Conservation (phyloP, 2,888 invertebrate genomes). For the Neria commutata region DNA sequence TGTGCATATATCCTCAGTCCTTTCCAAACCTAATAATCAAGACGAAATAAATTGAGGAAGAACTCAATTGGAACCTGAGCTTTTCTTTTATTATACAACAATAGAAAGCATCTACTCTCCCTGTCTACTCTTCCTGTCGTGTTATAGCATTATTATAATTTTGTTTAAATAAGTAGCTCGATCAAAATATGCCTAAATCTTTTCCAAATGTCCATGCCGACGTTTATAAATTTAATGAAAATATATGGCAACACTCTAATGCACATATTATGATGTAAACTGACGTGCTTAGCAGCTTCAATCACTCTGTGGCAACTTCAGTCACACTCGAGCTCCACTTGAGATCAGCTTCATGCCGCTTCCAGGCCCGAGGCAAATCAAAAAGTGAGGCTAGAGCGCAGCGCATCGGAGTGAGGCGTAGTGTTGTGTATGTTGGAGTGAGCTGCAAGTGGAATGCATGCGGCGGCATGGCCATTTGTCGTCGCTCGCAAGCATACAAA, state of each 20-base stretch:
- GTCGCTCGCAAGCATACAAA: slow-evolving; percentile 44
- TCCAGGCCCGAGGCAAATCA: slow-evolving; percentile 8
- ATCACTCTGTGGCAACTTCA: neutral
- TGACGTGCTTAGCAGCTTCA: neutral
- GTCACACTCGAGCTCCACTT: neutral
- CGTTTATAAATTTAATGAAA: neutral
- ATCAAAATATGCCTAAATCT: neutral
- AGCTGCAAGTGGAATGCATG: neutral
- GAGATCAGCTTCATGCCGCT: neutral
- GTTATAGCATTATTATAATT: too few relatives aligned
- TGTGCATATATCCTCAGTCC: too few relatives aligned
- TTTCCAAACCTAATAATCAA: too few relatives aligned
- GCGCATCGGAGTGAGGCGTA: neutral
- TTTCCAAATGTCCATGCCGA: neutral
- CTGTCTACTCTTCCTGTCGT: too few relatives aligned
- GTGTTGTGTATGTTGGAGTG: neutral
- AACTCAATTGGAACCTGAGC: too few relatives aligned
- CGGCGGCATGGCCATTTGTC: neutral
- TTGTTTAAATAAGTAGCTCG: too few relatives aligned
- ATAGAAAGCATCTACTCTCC: too few relatives aligned
- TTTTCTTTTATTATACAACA: too few relatives aligned
- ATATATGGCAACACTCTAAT: neutral
- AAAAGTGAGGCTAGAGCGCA: slow-evolving; percentile 5
- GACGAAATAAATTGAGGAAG: too few relatives aligned
- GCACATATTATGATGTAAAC: neutral